These are phyloP conservation scores for Picus viridis DNA, from an alignment of 2,797 vertebrate genomes.

Conservation along the genomic window DNA sequence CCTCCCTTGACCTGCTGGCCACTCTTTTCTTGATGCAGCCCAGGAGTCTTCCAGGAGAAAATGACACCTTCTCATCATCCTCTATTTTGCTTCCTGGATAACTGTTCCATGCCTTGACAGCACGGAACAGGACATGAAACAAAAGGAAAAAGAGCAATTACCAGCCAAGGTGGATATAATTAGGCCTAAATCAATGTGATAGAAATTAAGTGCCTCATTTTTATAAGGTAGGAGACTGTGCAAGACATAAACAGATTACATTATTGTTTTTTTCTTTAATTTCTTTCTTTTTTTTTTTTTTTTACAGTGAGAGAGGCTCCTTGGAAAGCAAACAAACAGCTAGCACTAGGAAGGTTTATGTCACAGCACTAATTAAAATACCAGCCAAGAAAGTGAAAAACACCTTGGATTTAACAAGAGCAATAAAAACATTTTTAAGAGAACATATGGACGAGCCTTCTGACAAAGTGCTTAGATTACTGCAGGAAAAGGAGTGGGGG, in stretches of 20 bases:
- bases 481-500: background rate
- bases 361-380: constrained; percentile 43
- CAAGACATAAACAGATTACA: constrained; percentile 37
- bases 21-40: no score
- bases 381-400: constrained; percentile 24
- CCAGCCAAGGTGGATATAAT: constrained; percentile 36
- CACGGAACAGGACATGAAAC: background rate
- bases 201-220: constrained; percentile 46
- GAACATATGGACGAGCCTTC: constrained; percentile 16
- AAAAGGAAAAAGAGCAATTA: constrained; percentile 27
- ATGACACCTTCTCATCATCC: background rate
- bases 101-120: background rate
- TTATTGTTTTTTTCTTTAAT: background rate
- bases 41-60: background rate
- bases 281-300: background rate
- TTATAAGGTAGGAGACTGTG: constrained; percentile 29
- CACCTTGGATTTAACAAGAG: constrained; percentile 43
- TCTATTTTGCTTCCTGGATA: background rate
- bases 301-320: background rate
- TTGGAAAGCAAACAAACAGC: constrained; percentile 49
- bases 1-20: no score
- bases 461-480: constrained; percentile 14
- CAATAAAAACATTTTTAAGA: constrained; percentile 48
- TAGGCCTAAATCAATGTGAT: constrained; percentile 34
- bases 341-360: background rate